These are phyloP conservation scores for Eutolmus rufibarbis DNA, from an alignment of 2,888 invertebrate genomes.

Conservation along the genomic window DNA sequence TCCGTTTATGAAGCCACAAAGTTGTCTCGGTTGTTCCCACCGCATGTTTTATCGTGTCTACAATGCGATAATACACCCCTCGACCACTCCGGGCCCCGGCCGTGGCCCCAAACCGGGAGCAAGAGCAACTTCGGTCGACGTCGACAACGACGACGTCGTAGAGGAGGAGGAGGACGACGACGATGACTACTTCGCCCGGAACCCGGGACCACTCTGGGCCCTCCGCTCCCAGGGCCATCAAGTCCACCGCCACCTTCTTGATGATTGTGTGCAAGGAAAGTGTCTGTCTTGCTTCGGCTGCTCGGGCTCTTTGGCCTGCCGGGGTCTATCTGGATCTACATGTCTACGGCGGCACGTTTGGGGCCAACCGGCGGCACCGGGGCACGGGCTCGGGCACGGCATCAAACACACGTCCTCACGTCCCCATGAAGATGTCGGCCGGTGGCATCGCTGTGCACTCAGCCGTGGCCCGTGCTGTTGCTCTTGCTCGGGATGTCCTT, in stretches of 20 bases:
- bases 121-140: neutral
- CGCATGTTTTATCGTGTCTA: slow-evolving; percentile 44
- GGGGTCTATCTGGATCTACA: neutral
- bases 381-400: neutral
- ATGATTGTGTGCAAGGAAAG: slow-evolving; percentile 38
- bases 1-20: slow-evolving; percentile 43
- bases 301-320: neutral
- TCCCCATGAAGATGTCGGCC: slow-evolving; percentile 40
- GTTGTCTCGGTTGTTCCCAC: slow-evolving; percentile 44
- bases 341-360: slow-evolving; percentile 4
- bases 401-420: slow-evolving; percentile 34
- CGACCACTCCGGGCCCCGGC: neutral
- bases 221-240: neutral
- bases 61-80: slow-evolving; percentile 43
- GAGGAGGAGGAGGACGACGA: neutral
- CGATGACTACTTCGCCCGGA: neutral
- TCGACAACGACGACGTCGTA: neutral
- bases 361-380: neutral
- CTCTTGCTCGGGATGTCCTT: neutral
- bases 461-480: slow-evolving; percentile 11
- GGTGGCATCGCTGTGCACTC: slow-evolving; percentile 33
- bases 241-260: slow-evolving; percentile 29
- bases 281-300: slow-evolving; percentile 24
- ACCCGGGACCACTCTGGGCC: neutral
- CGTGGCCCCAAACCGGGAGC: neutral